phyloP scores from a whole-genome alignment of 2,113 vertebrate genomes.

The Anarrhichthys ocellatus region DNA sequence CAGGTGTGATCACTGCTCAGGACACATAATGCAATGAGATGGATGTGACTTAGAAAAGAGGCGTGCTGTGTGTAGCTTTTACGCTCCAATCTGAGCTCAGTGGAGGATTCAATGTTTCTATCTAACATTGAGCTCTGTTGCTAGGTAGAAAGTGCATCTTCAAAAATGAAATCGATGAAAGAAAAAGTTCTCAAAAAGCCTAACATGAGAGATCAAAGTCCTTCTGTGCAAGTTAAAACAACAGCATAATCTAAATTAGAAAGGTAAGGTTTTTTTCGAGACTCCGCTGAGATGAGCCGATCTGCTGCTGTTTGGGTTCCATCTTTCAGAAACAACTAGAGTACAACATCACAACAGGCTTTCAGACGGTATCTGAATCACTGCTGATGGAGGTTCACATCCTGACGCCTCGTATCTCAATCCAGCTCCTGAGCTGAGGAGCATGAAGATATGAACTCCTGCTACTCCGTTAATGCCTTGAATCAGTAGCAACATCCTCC shows the following conservation, averaged over 20 bases:
- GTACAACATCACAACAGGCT: neutral
- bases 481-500: constrained; percentile 13
- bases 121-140: neutral
- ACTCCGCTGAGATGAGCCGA: neutral
- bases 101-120: constrained; percentile 6
- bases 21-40: constrained; percentile 17
- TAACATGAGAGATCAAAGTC: neutral
- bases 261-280: neutral
- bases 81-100: neutral
- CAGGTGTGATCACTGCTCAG: constrained; percentile 48
- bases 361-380: constrained; percentile 43
- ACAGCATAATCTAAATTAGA: neutral
- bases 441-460: constrained; percentile 43
- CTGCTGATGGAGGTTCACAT: constrained; percentile 45
- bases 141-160: neutral
- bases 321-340: constrained; percentile 15
- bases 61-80: neutral
- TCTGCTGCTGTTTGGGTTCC: neutral
- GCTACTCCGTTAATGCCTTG: neutral
- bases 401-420: constrained; percentile 30
- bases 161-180: neutral
- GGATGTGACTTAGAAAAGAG: constrained; percentile 30
- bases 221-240: neutral
- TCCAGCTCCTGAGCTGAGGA: constrained; percentile 38
- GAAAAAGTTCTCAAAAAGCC: neutral